Evolutionary conservation across 2,888 invertebrate species (phyloP).

Genomic region (Temnothorax rugatulus): DNA sequence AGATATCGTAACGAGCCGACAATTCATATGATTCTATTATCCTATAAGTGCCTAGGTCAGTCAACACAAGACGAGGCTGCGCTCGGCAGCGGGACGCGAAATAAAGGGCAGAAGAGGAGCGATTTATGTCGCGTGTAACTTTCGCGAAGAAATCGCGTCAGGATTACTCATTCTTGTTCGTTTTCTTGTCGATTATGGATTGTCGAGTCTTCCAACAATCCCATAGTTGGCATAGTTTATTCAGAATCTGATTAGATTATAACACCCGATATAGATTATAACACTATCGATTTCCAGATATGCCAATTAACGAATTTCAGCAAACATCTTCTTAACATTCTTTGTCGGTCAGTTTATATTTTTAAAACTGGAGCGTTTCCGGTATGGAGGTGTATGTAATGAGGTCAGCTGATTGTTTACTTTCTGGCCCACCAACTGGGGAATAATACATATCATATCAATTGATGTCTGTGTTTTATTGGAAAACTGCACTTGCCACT

Average conservation of each 20-base stretch:
- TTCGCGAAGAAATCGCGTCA: background rate
- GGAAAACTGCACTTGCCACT: too few species aligned
- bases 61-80: background rate
- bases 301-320: too few species aligned
- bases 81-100: background rate
- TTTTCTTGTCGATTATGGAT: background rate
- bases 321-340: too few species aligned
- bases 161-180: background rate
- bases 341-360: too few species aligned
- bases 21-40: constrained; percentile 49
- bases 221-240: background rate
- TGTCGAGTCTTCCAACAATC: background rate
- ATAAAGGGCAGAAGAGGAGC: background rate
- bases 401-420: too few species aligned
- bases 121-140: background rate
- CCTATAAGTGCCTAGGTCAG: constrained; percentile 19
- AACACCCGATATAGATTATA: background rate
- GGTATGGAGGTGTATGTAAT: too few species aligned
- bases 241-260: background rate
- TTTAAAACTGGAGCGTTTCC: too few species aligned
- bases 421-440: too few species aligned
- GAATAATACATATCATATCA: too few species aligned
- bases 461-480: too few species aligned
- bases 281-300: background rate
- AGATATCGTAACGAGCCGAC: constrained; percentile 39